Conservation (phyloP, 1,140 invertebrate species). For the Zaprionus davidi region DNA sequence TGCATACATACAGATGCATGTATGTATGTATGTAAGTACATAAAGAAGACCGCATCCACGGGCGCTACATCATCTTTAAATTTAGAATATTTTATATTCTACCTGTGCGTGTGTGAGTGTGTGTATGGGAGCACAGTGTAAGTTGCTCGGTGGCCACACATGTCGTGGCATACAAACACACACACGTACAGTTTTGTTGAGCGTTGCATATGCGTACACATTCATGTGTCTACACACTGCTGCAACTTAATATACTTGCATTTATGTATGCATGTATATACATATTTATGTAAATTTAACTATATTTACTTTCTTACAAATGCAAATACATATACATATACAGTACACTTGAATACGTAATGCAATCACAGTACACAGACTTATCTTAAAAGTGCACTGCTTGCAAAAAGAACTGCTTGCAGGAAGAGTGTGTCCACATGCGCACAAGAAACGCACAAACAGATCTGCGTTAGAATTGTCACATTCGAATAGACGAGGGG, state of each 20-base stretch:
- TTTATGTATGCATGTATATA: neutral
- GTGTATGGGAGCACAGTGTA: slow-evolving; percentile 54
- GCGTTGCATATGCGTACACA: neutral
- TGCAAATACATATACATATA: neutral
- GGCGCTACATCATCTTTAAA: slow-evolving; percentile 76
- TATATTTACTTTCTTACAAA: neutral
- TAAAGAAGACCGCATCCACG: slow-evolving; percentile 58
- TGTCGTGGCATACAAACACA: slow-evolving; percentile 41
- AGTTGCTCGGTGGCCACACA: slow-evolving; percentile 64
- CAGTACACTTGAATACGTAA: neutral
- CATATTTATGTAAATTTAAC: neutral
- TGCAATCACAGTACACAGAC: too few species aligned
- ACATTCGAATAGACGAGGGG: neutral
- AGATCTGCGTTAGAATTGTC: neutral
- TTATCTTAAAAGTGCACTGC: neutral
- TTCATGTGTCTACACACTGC: neutral
- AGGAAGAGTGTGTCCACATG: neutral
- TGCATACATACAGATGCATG: neutral
- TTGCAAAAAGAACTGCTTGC: neutral
- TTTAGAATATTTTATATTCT: slow-evolving; percentile 79
- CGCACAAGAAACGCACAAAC: neutral
- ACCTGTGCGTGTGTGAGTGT: slow-evolving; percentile 58
- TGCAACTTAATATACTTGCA: neutral
- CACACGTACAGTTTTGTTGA: neutral
- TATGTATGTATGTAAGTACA: slow-evolving; percentile 24